Evolutionary conservation across 2,113 vertebrate species (phyloP).

Genomic region (Camelus bactrianus): DNA sequence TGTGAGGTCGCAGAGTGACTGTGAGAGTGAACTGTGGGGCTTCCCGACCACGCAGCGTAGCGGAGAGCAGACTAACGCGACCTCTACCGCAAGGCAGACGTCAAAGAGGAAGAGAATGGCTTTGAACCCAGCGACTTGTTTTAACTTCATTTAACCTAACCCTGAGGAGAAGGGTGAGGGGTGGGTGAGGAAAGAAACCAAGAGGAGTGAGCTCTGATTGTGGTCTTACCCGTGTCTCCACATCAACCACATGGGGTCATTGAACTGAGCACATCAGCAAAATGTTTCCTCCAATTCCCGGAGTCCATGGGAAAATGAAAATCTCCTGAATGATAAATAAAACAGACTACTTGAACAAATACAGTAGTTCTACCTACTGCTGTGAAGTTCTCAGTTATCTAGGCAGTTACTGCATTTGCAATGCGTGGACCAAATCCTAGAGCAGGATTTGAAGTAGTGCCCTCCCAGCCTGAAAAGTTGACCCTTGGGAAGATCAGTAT

Average conservation of each 20-base stretch:
- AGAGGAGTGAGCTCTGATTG: neutral
- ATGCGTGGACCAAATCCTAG: neutral
- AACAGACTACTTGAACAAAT: neutral
- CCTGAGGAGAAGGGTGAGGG: neutral
- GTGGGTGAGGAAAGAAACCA: neutral
- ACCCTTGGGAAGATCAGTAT: neutral
- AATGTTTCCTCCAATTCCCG: neutral
- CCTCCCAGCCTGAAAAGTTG: neutral
- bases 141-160: neutral
- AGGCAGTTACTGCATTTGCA: neutral
- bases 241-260: neutral
- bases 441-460: neutral
- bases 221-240: neutral
- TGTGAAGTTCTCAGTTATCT: neutral
- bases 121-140: neutral
- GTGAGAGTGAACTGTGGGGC: neutral
- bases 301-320: neutral
- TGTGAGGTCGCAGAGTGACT: neutral
- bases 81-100: neutral
- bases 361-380: neutral
- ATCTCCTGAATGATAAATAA: neutral
- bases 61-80: neutral
- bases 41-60: neutral
- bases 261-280: neutral
- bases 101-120: neutral